Conservation (phyloP, 2,888 invertebrate genomes). For the Limenitis camilla region DNA sequence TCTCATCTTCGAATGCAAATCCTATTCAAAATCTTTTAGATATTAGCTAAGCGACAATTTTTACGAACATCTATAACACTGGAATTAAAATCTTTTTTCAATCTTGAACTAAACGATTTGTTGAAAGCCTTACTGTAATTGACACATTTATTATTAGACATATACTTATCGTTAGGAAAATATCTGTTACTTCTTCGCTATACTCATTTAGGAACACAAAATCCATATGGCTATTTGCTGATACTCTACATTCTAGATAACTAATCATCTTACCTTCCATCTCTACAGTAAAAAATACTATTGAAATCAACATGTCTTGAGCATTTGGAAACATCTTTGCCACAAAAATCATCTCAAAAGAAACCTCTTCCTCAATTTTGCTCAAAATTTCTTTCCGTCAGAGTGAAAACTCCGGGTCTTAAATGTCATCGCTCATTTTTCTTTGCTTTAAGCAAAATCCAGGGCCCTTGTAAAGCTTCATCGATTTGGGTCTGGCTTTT, state of each 20-base stretch:
- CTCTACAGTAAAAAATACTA: neutral
- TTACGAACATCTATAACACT: neutral
- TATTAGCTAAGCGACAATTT: neutral
- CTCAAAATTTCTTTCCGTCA: conserved; percentile 22
- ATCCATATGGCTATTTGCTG: neutral
- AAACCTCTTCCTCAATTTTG: neutral
- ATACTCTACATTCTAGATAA: neutral
- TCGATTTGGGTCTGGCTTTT: conserved; percentile 55
- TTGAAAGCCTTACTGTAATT: conserved; percentile 15
- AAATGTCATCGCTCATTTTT: conserved; percentile 51
- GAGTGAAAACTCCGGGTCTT: conserved; percentile 33
- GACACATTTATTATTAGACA: conserved; percentile 10
- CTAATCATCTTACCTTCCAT: neutral
- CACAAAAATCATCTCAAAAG: neutral
- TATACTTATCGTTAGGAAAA: conserved; percentile 5
- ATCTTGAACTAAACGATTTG: neutral
- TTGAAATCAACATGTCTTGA: neutral
- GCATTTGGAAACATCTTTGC: neutral
- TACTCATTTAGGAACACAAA: neutral
- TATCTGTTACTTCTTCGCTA: neutral
- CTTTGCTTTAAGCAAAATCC: conserved; percentile 35
- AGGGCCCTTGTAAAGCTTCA: conserved; percentile 48
- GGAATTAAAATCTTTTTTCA: neutral
- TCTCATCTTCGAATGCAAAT: too few relatives aligned
- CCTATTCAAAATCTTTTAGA: too few relatives aligned